Conservation (phyloP, 1,140 invertebrate species). For the Diorhabda elongata region DNA sequence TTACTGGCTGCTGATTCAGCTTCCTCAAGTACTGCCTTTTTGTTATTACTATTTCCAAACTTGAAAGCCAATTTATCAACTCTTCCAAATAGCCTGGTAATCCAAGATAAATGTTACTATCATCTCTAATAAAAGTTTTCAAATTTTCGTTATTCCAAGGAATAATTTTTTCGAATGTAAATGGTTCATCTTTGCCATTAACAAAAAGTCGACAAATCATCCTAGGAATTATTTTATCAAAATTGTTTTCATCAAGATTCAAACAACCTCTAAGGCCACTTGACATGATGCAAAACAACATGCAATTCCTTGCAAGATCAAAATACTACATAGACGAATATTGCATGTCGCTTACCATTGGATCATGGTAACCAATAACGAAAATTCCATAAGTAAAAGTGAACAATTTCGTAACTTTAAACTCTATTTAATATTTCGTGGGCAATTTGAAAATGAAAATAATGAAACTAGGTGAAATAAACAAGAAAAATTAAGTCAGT, state of each 20-base stretch:
- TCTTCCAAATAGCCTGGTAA: constrained; percentile 82
- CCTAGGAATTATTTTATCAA: constrained; percentile 72
- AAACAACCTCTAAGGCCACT: constrained; percentile 57
- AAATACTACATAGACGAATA: too few species aligned
- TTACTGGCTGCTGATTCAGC: constrained; percentile 54
- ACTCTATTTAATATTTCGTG: too few species aligned
- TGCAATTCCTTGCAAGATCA: too few species aligned
- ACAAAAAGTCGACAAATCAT: constrained; percentile 80
- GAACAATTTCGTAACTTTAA: too few species aligned
- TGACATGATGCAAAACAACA: too few species aligned
- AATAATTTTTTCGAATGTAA: constrained; percentile 59
- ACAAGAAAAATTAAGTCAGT: too few species aligned
- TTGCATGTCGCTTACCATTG: too few species aligned
- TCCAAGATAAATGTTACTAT: constrained; percentile 77
- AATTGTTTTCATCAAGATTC: constrained; percentile 66
- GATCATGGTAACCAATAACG: too few species aligned
- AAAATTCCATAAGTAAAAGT: too few species aligned
- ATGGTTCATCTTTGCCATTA: constrained; percentile 31
- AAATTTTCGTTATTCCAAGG: constrained; percentile 76
- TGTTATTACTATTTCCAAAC: constrained; percentile 61
- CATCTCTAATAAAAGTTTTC: constrained; percentile 72
- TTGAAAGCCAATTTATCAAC: constrained; percentile 74
- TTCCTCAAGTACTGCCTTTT: constrained; percentile 55
- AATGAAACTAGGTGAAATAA: too few species aligned
- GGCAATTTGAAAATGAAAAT: too few species aligned